phyloP scores from a whole-genome alignment of 2,888 invertebrate species.

The Euplagia quadripunctaria region DNA sequence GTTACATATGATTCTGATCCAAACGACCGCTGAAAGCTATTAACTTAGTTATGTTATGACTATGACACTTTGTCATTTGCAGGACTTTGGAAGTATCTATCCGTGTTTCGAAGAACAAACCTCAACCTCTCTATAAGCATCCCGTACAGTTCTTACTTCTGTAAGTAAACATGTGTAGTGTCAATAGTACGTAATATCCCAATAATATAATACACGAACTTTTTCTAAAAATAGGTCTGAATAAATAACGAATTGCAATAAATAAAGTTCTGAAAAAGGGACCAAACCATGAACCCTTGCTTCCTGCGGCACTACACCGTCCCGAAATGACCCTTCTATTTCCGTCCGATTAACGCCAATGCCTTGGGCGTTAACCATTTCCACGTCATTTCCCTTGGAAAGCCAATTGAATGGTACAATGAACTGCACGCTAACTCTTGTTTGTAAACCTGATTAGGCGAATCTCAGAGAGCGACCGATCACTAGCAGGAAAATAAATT shows the following conservation, averaged over 20 bases:
- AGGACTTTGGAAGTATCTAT: background rate
- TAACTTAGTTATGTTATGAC: background rate
- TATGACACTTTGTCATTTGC: background rate
- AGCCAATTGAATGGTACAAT: slow-evolving; percentile 63
- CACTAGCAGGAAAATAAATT: background rate
- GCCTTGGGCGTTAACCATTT: slow-evolving; percentile 82
- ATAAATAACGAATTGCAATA: slow-evolving; percentile 4
- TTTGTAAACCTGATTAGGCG: slow-evolving; percentile 37
- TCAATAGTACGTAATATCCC: background rate
- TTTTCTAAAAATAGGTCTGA: background rate
- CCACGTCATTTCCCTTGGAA: slow-evolving; percentile 72
- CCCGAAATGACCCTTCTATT: slow-evolving; percentile 69
- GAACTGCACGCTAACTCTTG: slow-evolving; percentile 44
- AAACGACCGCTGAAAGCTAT: too few relatives aligned
- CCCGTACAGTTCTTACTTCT: background rate
- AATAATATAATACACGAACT: background rate
- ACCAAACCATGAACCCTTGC: slow-evolving; percentile 24
- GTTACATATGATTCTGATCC: too few relatives aligned
- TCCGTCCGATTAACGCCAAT: slow-evolving; percentile 76
- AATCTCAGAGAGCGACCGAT: slow-evolving; percentile 1
- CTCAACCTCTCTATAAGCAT: background rate
- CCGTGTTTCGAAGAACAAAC: background rate
- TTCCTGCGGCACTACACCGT: slow-evolving; percentile 34
- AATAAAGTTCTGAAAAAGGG: slow-evolving; percentile 26
- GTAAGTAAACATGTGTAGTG: background rate